A percentile compares a stretch with the other conserved stretches of the same genome.
Conservation (phyloP, 30 jellyfish, hydroid and myxozoan species). For the Nemopilema nomurai region DNA sequence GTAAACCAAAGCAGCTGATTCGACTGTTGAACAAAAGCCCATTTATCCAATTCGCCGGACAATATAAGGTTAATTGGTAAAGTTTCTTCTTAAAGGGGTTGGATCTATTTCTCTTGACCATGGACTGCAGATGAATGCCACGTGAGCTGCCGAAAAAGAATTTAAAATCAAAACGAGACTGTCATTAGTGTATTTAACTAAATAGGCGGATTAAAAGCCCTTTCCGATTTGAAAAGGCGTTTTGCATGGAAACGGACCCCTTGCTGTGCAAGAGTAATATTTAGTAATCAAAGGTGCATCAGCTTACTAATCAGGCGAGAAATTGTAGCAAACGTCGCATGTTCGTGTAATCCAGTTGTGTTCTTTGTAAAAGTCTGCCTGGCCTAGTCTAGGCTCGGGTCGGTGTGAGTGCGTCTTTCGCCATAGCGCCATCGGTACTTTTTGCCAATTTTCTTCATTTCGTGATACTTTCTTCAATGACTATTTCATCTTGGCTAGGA, state of each 20-base stretch:
- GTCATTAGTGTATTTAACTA: background rate
- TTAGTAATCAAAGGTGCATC: background rate
- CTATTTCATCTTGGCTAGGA: background rate
- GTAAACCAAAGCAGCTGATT: too few species aligned
- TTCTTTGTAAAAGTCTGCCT: background rate
- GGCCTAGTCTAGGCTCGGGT: background rate
- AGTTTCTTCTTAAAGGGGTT: too few species aligned
- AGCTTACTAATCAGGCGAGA: conserved; percentile 22
- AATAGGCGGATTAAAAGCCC: background rate
- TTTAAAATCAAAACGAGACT: background rate
- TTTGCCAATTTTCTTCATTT: background rate
- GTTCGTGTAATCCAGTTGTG: background rate
- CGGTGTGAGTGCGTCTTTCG: background rate
- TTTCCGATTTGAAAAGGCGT: conserved; percentile 24
- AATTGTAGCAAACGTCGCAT: conserved; percentile 3
- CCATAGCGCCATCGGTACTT: conserved; percentile 14
- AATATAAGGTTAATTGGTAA: too few species aligned
- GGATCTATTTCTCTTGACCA: too few species aligned
- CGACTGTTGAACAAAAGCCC: too few species aligned
- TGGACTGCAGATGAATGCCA: too few species aligned
- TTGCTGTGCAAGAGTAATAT: conserved; percentile 41
- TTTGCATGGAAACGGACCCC: conserved; percentile 17
- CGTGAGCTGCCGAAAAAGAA: background rate
- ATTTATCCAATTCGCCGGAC: too few species aligned
- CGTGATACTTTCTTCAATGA: background rate